Evolutionary conservation across 2,113 vertebrate genomes (phyloP), one percentile per base, ranked within the genome.

Genomic region (Seriola quinqueradiata): DNA sequence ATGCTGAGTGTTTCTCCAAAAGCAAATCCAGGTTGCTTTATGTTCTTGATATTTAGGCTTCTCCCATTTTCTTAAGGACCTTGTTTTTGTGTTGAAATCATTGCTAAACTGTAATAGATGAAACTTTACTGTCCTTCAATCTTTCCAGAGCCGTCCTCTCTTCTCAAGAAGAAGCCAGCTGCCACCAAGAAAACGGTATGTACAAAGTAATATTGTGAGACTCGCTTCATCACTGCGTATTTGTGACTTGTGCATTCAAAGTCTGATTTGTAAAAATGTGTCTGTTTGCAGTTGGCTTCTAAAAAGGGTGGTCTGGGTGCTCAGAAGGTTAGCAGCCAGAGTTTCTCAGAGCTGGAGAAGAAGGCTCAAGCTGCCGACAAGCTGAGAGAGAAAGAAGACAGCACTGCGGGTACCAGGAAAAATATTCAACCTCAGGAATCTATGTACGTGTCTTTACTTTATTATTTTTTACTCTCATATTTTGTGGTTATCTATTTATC

Each of bases 271-370:
- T 69, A 4, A 61, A 28, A 69, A 8, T 76, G 58, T 80, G 61
- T 91, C 11, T 69, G 16, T 25, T 38, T 61, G 42, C 74, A 99
- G 98, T 86, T 97, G 19, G 97, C 96, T 52, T 90, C 95, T 77
- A 99, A 96, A 79, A 99, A 97, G 82, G 96, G 95, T 6, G 96
- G 97, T 13, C 92, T 99, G 79, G 98, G 98, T 0, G 98, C 98
- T 60, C 98, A 99, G 82, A 99, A 98, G 90, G 95, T 99, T 40
- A 97, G 96, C 81, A 95, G 93, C 34, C 92, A 95, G 34, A 96
- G 92, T 83, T 99, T 99, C 89, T 97, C 89, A 0, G 96, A 97
- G 58, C 94, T 97, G 42, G 97, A 99, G 90, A 98, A 96, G 74
- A 96, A 96, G 77, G 98, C 98, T 11, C 97, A 97, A 83, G 97